Evolutionary conservation across 1,140 invertebrate species (phyloP), one percentile per base, ranked within the genome.

Genomic region (Zelostemma sp.): DNA sequence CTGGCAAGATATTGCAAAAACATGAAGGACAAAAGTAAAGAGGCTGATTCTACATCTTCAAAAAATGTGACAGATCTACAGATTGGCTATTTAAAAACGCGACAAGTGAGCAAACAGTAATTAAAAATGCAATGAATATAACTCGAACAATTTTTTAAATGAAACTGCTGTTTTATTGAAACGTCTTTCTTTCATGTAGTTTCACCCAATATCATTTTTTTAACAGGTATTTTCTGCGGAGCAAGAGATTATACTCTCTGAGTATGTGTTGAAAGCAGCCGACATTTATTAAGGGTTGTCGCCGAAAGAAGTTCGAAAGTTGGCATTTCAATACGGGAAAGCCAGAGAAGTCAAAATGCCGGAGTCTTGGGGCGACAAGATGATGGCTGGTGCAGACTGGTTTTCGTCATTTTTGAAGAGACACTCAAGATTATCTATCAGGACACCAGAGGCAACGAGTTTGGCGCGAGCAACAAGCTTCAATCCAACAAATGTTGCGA

Each of bases 381-480:
- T 35, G 8, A 72, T 17, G 25, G 70, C 66, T 55, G 70, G 72
- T 50, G 5, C 43, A 14, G 70, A 75, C 51, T 77, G 73, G 70
- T 68, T 72, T 51, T 31, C 65, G 14, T 50, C 25, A 45, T 76
- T 68, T 53, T 64, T 73, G 63, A 54, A 62, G 31, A 72, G 66
- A 67, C 68, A 76, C 53, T 25, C 50, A 14, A 35, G 43, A 14
- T 55, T 77, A 18, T 70, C 68, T 49, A 25, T 77, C 65, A 66
- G 60, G 40, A 70, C 59, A 46, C 63, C 71, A 17, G 75, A 75
- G 67, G 65, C 71, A 17, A 80, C 74, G 19, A 75, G 65, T 54
- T 28, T 76, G 17, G 43, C 57, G 43, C 41, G 78, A 60, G 69
- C 67, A 25, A 76, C 68, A 19, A 50, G 57, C 47, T 80, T 77